Conservation (phyloP, 2,888 invertebrate species). For the Stenoptilia bipunctidactyla region DNA sequence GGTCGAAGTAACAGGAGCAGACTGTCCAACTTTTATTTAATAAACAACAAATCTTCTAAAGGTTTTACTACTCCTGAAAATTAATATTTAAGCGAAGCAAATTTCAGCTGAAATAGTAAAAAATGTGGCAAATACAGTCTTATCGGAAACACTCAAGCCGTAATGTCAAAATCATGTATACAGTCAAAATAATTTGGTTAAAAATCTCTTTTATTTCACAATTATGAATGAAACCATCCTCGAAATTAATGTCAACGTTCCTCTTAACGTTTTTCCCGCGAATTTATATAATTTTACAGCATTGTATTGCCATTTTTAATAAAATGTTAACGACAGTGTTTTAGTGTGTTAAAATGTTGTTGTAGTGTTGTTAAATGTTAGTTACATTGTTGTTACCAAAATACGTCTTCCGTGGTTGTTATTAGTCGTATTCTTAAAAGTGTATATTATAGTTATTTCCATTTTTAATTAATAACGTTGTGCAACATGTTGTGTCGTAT, state of each 20-base stretch:
- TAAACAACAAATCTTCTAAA: no score
- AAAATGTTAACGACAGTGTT: slow-evolving; percentile 9
- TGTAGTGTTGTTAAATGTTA: not conserved
- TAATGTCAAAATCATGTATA: slow-evolving; percentile 49
- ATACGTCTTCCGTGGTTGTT: slow-evolving; percentile 10
- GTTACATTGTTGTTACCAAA: slow-evolving; percentile 1
- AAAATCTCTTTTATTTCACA: slow-evolving; percentile 30
- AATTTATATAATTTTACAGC: not conserved
- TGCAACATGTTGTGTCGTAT: slow-evolving; percentile 13
- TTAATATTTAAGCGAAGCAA: no score
- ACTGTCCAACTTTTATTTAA: no score
- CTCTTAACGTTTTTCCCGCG: not conserved
- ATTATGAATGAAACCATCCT: slow-evolving; percentile 50
- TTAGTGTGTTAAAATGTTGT: not conserved
- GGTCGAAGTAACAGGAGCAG: no score
- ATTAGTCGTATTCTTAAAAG: slow-evolving; percentile 22
- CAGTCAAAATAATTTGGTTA: slow-evolving; percentile 51
- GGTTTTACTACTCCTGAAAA: no score
- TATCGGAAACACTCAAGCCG: not conserved
- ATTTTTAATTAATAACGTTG: slow-evolving; percentile 9
- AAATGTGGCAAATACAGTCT: no score
- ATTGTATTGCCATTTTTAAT: slow-evolving; percentile 1
- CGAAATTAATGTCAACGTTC: slow-evolving; percentile 6
- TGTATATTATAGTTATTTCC: slow-evolving; percentile 15
- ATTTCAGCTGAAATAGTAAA: no score